A percentile compares a stretch with the other conserved stretches of the same genome.
Evolutionary conservation across 2,113 vertebrate genomes (phyloP).

Genomic region (Chrysemys picta): DNA sequence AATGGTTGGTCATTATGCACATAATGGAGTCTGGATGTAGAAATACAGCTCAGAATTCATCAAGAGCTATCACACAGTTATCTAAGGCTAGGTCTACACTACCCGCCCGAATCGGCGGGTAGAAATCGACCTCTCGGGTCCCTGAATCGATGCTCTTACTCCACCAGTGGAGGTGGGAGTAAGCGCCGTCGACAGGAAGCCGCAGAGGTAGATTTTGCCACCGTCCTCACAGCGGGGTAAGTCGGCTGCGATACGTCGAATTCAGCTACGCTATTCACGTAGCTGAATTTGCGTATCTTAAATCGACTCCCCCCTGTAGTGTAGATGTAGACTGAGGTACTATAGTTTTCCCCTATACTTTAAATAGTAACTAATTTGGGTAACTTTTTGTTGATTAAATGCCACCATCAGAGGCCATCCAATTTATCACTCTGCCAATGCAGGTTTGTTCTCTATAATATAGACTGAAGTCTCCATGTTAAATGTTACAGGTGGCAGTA

Average conservation of each 20-base stretch:
- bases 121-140: too few relatives aligned
- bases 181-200: too few relatives aligned
- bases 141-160: too few relatives aligned
- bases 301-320: too few relatives aligned
- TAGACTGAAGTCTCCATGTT: not conserved
- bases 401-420: not conserved
- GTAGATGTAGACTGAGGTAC: too few relatives aligned
- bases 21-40: not conserved
- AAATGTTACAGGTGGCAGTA: not conserved
- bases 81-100: not conserved
- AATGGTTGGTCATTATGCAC: not conserved
- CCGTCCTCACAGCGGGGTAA: too few relatives aligned
- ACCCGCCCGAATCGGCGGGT: too few relatives aligned
- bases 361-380: not conserved
- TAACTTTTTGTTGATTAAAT: not conserved
- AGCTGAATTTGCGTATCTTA: too few relatives aligned
- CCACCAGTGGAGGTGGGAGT: too few relatives aligned
- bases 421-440: not conserved
- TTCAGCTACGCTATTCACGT: too few relatives aligned
- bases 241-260: too few relatives aligned
- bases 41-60: not conserved
- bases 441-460: not conserved
- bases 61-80: not conserved
- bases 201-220: too few relatives aligned
- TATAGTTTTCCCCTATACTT: accelerated